These are phyloP conservation scores for Pantherophis guttatus DNA, from an alignment of 2,113 vertebrate species.

Conservation along the genomic window DNA sequence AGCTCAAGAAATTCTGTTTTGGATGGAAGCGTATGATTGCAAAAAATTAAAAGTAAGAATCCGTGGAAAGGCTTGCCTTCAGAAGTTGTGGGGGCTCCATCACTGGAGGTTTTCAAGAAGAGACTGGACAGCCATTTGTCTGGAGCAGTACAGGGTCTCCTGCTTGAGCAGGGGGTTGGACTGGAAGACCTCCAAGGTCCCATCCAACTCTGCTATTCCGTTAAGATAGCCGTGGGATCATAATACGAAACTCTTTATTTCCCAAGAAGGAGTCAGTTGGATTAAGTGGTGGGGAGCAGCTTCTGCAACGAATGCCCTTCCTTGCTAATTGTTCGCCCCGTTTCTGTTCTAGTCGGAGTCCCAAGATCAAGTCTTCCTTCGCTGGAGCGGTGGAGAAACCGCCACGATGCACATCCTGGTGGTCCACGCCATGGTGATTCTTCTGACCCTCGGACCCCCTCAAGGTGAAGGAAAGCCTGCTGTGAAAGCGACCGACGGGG, in stretches of 20 bases:
- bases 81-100: no score
- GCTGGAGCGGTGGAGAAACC: conserved; percentile 92
- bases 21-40: no score
- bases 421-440: conserved; percentile 97
- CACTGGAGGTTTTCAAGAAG: no score
- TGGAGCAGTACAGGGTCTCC: no score
- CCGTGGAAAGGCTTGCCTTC: rapidly evolving
- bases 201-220: no score
- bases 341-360: conserved; percentile 82
- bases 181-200: no score
- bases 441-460: conserved; percentile 90
- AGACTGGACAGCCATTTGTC: no score
- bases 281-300: background rate
- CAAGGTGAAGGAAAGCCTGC: conserved; percentile 73
- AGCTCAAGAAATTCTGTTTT: background rate
- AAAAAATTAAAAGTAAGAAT: no score
- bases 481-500: background rate
- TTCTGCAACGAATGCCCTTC: background rate
- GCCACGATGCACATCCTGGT: conserved; percentile 98
- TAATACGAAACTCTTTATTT: no score
- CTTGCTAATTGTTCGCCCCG: background rate
- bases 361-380: conserved; percentile 96
- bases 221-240: no score
- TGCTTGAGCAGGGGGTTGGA: no score
- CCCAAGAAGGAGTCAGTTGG: no score